phyloP scores from a whole-genome alignment of 2,113 vertebrate genomes.

The Isurus oxyrinchus region DNA sequence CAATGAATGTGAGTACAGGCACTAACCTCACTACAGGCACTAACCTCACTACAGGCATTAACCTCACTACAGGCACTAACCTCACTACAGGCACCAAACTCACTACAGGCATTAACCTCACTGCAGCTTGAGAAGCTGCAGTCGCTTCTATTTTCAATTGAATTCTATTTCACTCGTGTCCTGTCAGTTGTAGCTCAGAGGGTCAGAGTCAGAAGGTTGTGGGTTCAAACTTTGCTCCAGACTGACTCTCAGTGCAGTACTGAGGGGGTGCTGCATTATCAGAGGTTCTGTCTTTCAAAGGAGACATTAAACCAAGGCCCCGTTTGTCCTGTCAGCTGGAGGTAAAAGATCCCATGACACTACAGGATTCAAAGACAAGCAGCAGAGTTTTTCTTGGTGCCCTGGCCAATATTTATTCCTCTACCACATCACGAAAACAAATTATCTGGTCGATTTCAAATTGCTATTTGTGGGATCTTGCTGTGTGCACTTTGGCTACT shows the following conservation, averaged over 20 bases:
- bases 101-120: conserved; percentile 42
- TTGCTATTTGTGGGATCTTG: neutral
- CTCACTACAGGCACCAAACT: neutral
- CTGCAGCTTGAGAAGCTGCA: neutral
- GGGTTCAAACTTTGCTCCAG: neutral
- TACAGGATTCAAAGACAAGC: neutral
- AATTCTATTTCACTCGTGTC: neutral
- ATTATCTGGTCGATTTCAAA: neutral
- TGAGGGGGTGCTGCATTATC: neutral
- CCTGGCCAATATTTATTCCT: neutral
- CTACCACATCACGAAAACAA: neutral
- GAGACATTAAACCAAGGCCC: neutral
- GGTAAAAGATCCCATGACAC: neutral
- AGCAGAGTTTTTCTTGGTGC: neutral
- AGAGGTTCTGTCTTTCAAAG: neutral
- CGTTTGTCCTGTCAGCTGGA: neutral
- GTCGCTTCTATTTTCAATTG: neutral
- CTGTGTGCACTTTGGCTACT: neutral
- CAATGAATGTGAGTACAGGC: conserved; percentile 69
- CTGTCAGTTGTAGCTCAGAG: neutral
- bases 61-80: conserved; percentile 42
- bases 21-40: neutral
- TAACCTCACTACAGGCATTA: conserved; percentile 42
- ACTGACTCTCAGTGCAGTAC: neutral
- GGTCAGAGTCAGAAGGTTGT: neutral